Percentiles rank a stretch among this genome's conserved stretches.
phyloP scores from a whole-genome alignment of 2,888 invertebrate genomes.

The Eupithecia tripunctaria region DNA sequence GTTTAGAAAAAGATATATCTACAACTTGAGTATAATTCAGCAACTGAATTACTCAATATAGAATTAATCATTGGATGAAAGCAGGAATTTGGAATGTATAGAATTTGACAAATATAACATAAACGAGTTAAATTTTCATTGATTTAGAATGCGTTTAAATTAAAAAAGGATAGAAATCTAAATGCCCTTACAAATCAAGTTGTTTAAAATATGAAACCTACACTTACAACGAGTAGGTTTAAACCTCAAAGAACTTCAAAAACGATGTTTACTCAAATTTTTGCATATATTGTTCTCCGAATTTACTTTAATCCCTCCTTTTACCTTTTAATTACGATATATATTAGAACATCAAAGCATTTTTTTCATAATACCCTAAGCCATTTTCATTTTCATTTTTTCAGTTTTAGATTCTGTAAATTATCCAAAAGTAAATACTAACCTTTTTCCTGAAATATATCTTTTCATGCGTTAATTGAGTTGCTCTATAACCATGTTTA shows the following conservation, averaged over 20 bases:
- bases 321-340: not conserved
- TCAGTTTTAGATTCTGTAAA: not conserved
- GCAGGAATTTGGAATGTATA: not conserved
- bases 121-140: no score
- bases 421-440: not conserved
- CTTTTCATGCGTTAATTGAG: not conserved
- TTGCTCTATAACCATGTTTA: not conserved
- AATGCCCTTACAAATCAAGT: not conserved
- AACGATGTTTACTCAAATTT: not conserved
- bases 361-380: not conserved
- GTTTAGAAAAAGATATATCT: not conserved
- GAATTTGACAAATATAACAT: not conserved
- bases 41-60: not conserved
- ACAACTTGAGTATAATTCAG: not conserved
- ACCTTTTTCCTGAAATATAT: not conserved
- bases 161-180: not conserved
- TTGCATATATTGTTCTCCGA: not conserved
- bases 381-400: no score
- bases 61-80: not conserved
- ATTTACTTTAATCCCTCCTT: not conserved
- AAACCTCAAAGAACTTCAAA: not conserved
- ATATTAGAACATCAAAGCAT: not conserved
- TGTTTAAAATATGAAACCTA: not conserved
- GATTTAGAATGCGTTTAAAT: not conserved
- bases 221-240: not conserved